Conservation (phyloP, 2,797 vertebrate genomes). For the Cephalopachus bancanus region DNA sequence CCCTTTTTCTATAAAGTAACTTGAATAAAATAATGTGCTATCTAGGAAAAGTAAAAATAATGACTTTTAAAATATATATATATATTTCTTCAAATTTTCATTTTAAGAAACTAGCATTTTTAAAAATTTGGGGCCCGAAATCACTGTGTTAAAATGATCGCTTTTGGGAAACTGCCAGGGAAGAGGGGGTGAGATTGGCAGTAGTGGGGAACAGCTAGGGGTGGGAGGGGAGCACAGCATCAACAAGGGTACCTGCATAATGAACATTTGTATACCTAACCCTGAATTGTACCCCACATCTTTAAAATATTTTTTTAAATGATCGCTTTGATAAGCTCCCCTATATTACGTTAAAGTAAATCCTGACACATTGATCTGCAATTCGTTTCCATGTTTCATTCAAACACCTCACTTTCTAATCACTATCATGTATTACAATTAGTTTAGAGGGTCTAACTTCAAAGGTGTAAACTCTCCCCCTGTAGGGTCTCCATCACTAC, state of each 20-base stretch:
- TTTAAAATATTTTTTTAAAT: background rate
- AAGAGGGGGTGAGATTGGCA: no score
- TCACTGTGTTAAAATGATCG: background rate
- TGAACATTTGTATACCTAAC: no score
- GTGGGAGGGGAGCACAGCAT: no score
- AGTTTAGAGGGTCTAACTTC: background rate
- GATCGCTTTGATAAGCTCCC: background rate
- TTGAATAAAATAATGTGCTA: background rate
- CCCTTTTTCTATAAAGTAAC: background rate
- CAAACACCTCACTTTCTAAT: background rate
- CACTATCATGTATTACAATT: background rate
- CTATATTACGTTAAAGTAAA: background rate
- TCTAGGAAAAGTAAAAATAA: constrained; percentile 1
- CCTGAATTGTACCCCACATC: no score
- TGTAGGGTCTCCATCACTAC: background rate
- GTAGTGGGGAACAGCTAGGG: no score
- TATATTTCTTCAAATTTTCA: background rate
- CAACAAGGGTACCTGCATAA: no score
- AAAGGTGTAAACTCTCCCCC: no score
- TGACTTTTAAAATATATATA: background rate
- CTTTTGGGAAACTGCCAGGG: background rate
- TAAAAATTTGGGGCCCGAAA: background rate
- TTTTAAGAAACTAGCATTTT: background rate
- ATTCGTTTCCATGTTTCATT: background rate
- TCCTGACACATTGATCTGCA: background rate